Percentiles rank a stretch among this genome's conserved stretches.
Conservation (phyloP, 2,888 invertebrate species). For the Sturmia bella region DNA sequence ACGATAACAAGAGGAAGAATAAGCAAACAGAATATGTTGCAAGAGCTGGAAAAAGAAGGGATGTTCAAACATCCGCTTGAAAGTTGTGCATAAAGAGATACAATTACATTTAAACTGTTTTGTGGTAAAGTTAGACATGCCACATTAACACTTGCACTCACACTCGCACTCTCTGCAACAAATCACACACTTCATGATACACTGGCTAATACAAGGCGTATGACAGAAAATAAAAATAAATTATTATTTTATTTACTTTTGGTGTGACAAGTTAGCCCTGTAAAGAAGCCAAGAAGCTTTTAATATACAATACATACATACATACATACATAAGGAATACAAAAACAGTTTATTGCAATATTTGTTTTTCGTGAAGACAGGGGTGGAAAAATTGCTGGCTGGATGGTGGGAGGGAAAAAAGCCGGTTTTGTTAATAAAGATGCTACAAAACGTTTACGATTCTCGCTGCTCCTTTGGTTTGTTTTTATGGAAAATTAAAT, state of each 20-base stretch:
- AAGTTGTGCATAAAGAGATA: slow-evolving; percentile 48
- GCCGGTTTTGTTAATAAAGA: slow-evolving; percentile 1
- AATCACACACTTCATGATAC: slow-evolving; percentile 77
- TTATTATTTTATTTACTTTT: slow-evolving; percentile 39
- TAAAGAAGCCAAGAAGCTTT: slow-evolving; percentile 7
- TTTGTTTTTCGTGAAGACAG: slow-evolving; percentile 24
- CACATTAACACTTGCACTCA: slow-evolving; percentile 66
- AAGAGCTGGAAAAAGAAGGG: slow-evolving; percentile 5
- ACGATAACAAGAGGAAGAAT: slow-evolving; percentile 41
- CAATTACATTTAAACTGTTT: slow-evolving; percentile 64
- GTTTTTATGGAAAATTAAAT: slow-evolving; percentile 43
- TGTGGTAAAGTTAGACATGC: slow-evolving; percentile 64
- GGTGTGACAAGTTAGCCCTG: slow-evolving; percentile 28
- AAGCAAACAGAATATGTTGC: not conserved
- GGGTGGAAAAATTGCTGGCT: not conserved
- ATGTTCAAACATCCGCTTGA: slow-evolving; percentile 8
- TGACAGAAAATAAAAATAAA: slow-evolving; percentile 22
- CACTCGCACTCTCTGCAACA: slow-evolving; percentile 58
- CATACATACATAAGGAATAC: slow-evolving; percentile 43
- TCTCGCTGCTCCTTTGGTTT: slow-evolving; percentile 9
- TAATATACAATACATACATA: no score
- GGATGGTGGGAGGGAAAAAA: not conserved
- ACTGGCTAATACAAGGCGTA: slow-evolving; percentile 60
- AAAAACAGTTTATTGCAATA: slow-evolving; percentile 48
- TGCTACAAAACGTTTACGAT: slow-evolving; percentile 2